These are phyloP conservation scores for Phrynosoma platyrhinos DNA, from an alignment of 2,113 vertebrate species.

Conservation along the genomic window DNA sequence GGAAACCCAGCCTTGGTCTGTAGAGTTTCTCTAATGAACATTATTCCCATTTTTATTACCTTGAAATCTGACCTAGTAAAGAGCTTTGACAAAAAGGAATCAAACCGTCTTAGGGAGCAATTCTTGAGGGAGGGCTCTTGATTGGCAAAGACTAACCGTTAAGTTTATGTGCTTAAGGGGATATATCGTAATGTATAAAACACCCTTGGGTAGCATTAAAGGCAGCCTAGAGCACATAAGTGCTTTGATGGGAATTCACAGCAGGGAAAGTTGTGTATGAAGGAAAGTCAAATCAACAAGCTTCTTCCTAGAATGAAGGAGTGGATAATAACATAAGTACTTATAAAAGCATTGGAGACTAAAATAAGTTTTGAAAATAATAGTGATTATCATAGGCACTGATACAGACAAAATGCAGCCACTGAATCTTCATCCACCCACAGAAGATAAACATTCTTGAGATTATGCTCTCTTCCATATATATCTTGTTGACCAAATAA, in stretches of 20 bases:
- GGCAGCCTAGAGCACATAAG: slow-evolving; percentile 21
- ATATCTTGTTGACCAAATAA: background rate
- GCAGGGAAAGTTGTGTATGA: slow-evolving; percentile 8
- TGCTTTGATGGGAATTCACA: slow-evolving; percentile 37
- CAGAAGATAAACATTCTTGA: background rate
- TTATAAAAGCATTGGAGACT: slow-evolving; percentile 6
- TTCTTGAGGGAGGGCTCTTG: background rate
- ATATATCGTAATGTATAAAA: slow-evolving; percentile 8
- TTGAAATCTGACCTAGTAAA: slow-evolving; percentile 1
- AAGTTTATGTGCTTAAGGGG: slow-evolving; percentile 10
- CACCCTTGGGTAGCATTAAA: slow-evolving; percentile 17
- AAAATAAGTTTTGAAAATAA: slow-evolving; percentile 27
- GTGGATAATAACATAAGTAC: background rate
- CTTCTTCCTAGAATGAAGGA: background rate
- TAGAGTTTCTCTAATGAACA: background rate
- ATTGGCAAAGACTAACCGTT: slow-evolving; percentile 3
- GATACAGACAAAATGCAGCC: background rate
- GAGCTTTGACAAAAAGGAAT: slow-evolving; percentile 20
- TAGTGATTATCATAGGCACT: slow-evolving; percentile 10
- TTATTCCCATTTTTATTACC: background rate
- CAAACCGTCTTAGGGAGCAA: background rate
- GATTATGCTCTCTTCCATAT: background rate
- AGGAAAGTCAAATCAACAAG: slow-evolving; percentile 4
- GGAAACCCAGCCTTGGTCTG: background rate
- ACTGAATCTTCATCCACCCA: background rate